A percentile compares a stretch with the other conserved stretches of the same genome.
These are phyloP conservation scores for Rhagophthalmus giganteus DNA, from an alignment of 2,888 invertebrate species.

Conservation along the genomic window DNA sequence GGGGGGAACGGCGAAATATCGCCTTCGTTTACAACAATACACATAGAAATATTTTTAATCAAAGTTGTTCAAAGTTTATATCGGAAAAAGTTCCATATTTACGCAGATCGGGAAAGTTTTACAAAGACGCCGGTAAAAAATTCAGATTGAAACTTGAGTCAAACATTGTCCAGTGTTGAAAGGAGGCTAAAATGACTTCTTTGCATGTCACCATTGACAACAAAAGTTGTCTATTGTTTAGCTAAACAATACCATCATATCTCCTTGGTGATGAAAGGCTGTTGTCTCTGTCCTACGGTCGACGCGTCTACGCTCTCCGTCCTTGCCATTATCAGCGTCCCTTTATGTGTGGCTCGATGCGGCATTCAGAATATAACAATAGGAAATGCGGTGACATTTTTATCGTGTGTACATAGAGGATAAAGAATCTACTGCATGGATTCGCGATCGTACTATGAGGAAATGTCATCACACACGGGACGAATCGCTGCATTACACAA, in stretches of 20 bases:
- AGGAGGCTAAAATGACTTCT: slow-evolving; percentile 52
- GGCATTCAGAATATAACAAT: slow-evolving; percentile 51
- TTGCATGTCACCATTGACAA: slow-evolving; percentile 54
- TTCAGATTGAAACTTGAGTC: slow-evolving; percentile 50
- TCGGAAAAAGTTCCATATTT: slow-evolving; percentile 25
- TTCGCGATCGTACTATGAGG: slow-evolving; percentile 42
- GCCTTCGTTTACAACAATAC: slow-evolving; percentile 13
- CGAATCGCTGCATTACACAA: slow-evolving; percentile 6
- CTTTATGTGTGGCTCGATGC: slow-evolving; percentile 51
- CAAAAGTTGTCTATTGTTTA: slow-evolving; percentile 54
- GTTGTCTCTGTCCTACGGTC: slow-evolving; percentile 35
- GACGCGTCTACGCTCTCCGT: slow-evolving; percentile 35
- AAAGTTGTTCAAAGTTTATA: slow-evolving; percentile 20
- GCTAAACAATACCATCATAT: slow-evolving; percentile 54
- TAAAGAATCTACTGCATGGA: slow-evolving; percentile 44
- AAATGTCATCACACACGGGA: slow-evolving; percentile 41
- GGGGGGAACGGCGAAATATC: not conserved
- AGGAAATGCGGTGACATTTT: slow-evolving; percentile 52
- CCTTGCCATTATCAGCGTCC: slow-evolving; percentile 49
- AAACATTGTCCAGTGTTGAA: slow-evolving; percentile 49
- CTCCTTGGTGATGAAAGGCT: slow-evolving; percentile 51
- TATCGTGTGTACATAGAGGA: slow-evolving; percentile 51
- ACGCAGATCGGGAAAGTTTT: slow-evolving; percentile 33
- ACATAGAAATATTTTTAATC: slow-evolving; percentile 16
- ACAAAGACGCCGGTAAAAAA: slow-evolving; percentile 39